phyloP scores from a whole-genome alignment of 2,888 invertebrate genomes.

The Ectobius pallidus region DNA sequence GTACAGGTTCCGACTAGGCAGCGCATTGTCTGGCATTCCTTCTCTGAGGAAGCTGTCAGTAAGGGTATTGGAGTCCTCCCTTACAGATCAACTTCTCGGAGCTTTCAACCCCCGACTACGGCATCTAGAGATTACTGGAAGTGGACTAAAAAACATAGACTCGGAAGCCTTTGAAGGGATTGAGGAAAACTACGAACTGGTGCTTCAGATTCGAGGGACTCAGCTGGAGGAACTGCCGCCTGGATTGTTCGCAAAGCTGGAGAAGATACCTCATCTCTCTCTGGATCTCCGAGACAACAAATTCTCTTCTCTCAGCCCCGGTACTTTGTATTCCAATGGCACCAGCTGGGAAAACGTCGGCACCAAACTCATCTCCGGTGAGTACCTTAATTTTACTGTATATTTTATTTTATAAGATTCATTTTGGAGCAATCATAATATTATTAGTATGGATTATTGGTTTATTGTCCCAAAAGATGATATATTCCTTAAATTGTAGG shows the following conservation, averaged over 20 bases:
- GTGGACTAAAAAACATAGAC: conserved; percentile 73
- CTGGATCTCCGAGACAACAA: conserved; percentile 84
- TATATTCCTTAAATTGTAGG: no score
- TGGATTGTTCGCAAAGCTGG: conserved; percentile 77
- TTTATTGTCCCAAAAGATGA: no score
- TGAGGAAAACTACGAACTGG: conserved; percentile 75
- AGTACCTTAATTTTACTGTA: no score
- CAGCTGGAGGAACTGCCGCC: conserved; percentile 79
- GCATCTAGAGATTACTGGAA: conserved; percentile 80
- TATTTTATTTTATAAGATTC: no score
- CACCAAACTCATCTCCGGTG: conserved; percentile 83
- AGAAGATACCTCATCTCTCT: conserved; percentile 78
- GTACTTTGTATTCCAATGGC: conserved; percentile 85
- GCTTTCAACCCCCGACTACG: conserved; percentile 79
- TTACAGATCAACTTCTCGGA: conserved; percentile 78
- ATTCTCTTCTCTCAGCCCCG: conserved; percentile 78
- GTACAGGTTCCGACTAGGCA: conserved; percentile 50
- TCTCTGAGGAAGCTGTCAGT: conserved; percentile 69
- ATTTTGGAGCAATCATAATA: no score
- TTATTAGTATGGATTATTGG: no score
- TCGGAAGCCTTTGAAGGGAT: conserved; percentile 79
- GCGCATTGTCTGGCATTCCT: conserved; percentile 43
- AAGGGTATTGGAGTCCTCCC: conserved; percentile 73
- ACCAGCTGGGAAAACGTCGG: conserved; percentile 88
- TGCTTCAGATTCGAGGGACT: conserved; percentile 77